Base-by-base conservation (phyloP, 2,113 vertebrate species). In the Sinosuthora webbiana region DNA sequence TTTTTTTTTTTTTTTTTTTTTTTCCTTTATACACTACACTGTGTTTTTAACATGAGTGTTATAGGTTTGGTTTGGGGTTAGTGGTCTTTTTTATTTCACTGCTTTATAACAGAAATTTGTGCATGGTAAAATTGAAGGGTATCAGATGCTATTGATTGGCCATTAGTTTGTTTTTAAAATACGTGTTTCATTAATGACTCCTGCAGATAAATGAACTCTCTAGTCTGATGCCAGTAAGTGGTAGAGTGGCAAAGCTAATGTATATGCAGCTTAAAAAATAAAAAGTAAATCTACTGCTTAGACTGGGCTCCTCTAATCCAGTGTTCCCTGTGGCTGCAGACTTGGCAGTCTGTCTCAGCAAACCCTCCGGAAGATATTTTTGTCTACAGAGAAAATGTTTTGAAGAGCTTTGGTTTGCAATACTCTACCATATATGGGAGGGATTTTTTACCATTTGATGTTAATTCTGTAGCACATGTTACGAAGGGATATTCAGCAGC, bases 401-500 rank as follows among this genome's bases (percentile, higher is more conserved):
- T 87, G 56, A 94, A 84, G 93, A 84, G 89, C 39, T 95, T 95
- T 89, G 82, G 25, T 95, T 95, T 95, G 94, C 87, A 95, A 10
- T 95, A 75, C 78, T 88, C 89, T 90, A 86, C 95, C 95, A 94
- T 97, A 94, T 95, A 97, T 95, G 96, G 95, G 78, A 93, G 78
- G 55, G 71, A 94, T 93, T 83, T 93, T 90, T 97, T 91, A 67
- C 55, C 82, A 70, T 91, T 95, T 91, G 89, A 87, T 89, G 87
- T 91, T 83, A 85, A 95, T 96, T 96, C 75, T 86, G 76, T 88
- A 55, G 67, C 24, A 67, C 82, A 57, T 91, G 74, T 89, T 95
- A 90, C 33, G 35, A 83, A 60, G 71, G 71, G 80, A 37, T 70
- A 93, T 80, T 91, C 71, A 70, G 64, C 82, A 73, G 67, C 57